Percentiles rank a stretch among this genome's conserved stretches.
These are phyloP conservation scores for Sarcoramphus papa DNA, from an alignment of 2,797 vertebrate species.

Conservation along the genomic window DNA sequence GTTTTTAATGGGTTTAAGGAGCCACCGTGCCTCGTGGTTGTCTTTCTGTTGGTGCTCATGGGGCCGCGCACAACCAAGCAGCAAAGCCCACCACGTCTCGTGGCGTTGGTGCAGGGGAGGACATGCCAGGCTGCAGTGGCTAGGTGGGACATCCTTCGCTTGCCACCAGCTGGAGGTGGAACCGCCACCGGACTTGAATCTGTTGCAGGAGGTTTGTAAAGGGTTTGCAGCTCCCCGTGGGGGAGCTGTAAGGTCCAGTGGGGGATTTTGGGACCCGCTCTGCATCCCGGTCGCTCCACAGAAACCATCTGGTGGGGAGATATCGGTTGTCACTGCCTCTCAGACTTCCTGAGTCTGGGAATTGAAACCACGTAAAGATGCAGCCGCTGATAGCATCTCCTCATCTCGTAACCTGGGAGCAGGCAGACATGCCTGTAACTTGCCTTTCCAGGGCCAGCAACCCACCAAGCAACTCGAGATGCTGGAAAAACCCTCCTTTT, in stretches of 20 bases:
- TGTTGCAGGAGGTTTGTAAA: not conserved
- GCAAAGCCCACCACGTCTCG: fast-evolving
- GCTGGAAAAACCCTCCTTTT: not conserved
- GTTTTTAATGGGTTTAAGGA: not conserved
- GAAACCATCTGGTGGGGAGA: not conserved
- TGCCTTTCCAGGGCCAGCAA: not conserved
- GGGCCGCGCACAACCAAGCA: not conserved
- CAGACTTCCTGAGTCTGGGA: not conserved
- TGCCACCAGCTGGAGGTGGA: not conserved
- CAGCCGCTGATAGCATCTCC: not conserved
- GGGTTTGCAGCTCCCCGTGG: not conserved
- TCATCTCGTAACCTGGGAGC: not conserved
- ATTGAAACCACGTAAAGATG: not conserved
- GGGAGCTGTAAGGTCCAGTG: not conserved
- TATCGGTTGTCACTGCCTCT: not conserved
- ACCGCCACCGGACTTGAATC: not conserved
- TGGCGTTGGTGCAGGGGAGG: not conserved
- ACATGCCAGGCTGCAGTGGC: not conserved
- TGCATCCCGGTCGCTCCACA: not conserved
- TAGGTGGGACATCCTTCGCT: not conserved
- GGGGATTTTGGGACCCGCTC: fast-evolving
- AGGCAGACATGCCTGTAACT: not conserved
- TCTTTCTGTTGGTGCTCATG: not conserved
- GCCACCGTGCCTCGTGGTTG: fast-evolving
- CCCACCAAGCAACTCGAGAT: not conserved